These are phyloP conservation scores for Branchinecta lindahli DNA, from an alignment of 1,140 invertebrate genomes.

Conservation along the genomic window DNA sequence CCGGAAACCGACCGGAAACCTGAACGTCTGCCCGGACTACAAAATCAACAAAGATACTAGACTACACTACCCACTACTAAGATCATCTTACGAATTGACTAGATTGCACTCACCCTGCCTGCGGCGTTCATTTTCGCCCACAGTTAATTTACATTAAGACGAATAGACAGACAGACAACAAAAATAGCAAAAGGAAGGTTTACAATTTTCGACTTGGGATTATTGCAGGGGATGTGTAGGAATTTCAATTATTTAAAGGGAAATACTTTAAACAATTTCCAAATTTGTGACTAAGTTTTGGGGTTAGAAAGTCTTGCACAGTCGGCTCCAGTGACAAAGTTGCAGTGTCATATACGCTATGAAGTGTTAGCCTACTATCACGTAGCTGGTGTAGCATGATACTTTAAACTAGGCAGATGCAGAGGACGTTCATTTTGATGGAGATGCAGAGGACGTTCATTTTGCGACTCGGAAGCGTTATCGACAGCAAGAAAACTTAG, in stretches of 20 bases:
- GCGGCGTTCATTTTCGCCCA: neutral
- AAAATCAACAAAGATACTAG: neutral
- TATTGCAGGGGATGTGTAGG: neutral
- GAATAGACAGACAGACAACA: neutral
- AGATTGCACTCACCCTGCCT: constrained; percentile 22
- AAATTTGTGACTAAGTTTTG: too few species aligned
- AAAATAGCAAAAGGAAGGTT: neutral
- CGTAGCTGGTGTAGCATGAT: too few species aligned
- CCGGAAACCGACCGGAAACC: neutral
- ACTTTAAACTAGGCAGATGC: too few species aligned
- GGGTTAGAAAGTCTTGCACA: too few species aligned
- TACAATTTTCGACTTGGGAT: neutral
- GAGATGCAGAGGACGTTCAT: too few species aligned
- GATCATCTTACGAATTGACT: constrained; percentile 12
- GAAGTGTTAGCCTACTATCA: too few species aligned
- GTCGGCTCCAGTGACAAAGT: too few species aligned
- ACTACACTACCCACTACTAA: constrained; percentile 2
- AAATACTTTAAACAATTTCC: neutral
- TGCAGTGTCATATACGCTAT: too few species aligned
- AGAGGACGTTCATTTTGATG: too few species aligned
- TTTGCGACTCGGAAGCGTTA: too few species aligned
- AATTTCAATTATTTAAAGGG: neutral
- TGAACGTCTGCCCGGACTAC: neutral
- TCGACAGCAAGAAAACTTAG: too few species aligned
- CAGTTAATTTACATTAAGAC: neutral